Conservation (phyloP, 2,888 invertebrate species). For the Drosophila leonis region DNA sequence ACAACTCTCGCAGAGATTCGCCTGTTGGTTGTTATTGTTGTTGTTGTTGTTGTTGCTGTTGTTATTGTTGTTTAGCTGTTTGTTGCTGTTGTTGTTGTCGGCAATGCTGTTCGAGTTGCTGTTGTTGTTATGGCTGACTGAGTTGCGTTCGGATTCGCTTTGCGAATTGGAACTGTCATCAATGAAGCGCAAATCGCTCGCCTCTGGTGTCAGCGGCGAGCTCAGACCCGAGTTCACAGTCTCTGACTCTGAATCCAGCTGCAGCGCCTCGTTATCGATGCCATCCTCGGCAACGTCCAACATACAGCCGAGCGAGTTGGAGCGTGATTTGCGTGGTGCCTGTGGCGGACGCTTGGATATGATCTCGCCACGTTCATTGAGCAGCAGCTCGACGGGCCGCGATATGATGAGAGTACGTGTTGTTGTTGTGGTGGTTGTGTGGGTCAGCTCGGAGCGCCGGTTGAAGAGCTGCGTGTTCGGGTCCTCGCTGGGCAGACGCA, state of each 20-base stretch:
- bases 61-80: conserved; percentile 49
- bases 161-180: conserved; percentile 84
- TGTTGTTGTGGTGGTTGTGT: conserved; percentile 81
- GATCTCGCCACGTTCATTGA: conserved; percentile 82
- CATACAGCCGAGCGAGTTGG: conserved; percentile 83
- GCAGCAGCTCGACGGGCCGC: conserved; percentile 77
- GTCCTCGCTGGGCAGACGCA: conserved; percentile 63
- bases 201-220: conserved; percentile 60
- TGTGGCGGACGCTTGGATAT: conserved; percentile 65
- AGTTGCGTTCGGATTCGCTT: conserved; percentile 82
- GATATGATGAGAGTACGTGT: conserved; percentile 80
- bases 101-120: conserved; percentile 14
- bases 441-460: conserved; percentile 78
- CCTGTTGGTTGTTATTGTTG: conserved; percentile 36
- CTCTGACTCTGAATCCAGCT: conserved; percentile 25
- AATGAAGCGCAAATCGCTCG: conserved; percentile 82
- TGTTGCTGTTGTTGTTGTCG: conserved; percentile 49
- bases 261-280: conserved; percentile 42
- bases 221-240: conserved; percentile 47
- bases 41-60: conserved; percentile 41
- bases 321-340: conserved; percentile 72
- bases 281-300: conserved; percentile 69
- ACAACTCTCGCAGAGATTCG: conserved; percentile 82
- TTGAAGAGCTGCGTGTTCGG: conserved; percentile 52
- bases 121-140: conserved; percentile 38